These are phyloP conservation scores for Planococcus citri DNA, from an alignment of 1,140 invertebrate genomes.

Conservation along the genomic window DNA sequence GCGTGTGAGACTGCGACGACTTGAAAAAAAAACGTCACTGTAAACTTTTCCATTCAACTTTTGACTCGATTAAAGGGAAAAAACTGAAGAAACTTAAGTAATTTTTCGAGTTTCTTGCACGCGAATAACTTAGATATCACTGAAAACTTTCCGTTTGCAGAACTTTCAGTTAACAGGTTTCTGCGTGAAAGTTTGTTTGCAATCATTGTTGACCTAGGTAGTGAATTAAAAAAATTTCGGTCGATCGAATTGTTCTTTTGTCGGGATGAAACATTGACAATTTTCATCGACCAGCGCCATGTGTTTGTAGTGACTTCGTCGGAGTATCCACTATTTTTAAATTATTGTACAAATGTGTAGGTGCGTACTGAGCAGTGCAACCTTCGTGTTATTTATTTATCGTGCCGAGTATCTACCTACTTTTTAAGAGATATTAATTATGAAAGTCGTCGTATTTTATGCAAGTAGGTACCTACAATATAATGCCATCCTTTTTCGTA, in stretches of 20 bases:
- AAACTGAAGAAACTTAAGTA: not conserved
- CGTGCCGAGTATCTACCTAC: too few species aligned
- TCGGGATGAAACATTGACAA: too few species aligned
- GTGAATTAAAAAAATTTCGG: not conserved
- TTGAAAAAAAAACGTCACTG: not conserved
- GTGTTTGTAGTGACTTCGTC: too few species aligned
- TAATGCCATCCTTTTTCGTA: too few species aligned
- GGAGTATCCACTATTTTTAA: too few species aligned
- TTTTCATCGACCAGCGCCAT: too few species aligned
- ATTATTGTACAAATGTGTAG: too few species aligned
- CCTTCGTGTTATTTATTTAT: too few species aligned
- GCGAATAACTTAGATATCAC: conserved; percentile 14
- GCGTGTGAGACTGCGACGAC: not conserved
- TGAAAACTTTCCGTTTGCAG: not conserved
- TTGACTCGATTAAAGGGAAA: not conserved
- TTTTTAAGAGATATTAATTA: too few species aligned
- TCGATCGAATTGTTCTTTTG: not conserved
- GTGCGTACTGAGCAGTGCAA: too few species aligned
- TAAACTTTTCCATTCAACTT: not conserved
- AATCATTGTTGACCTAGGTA: conserved; percentile 15
- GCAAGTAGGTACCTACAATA: too few species aligned
- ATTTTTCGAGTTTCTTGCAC: conserved; percentile 18
- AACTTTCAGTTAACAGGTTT: conserved; percentile 17
- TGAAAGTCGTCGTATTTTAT: too few species aligned
- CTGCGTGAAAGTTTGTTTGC: not conserved